Percentiles rank a stretch among this genome's conserved stretches.
Conservation (phyloP, 2,888 invertebrate genomes). For the Diogma glabrata region DNA sequence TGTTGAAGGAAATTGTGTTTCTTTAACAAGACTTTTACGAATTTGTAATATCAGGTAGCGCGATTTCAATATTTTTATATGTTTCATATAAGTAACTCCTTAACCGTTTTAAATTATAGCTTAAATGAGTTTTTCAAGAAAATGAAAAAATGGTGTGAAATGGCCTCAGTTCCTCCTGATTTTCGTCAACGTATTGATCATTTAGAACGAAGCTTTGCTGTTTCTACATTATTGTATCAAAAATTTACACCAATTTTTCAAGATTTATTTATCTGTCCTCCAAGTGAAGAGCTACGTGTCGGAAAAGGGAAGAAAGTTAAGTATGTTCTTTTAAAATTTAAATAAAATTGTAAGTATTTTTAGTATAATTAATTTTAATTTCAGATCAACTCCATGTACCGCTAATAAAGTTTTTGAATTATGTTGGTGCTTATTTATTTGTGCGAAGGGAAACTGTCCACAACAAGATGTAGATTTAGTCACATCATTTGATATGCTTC, state of each 20-base stretch:
- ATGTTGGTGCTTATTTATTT: conserved; percentile 87
- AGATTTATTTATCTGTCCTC: conserved; percentile 64
- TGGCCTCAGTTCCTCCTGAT: conserved; percentile 76
- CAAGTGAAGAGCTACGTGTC: conserved; percentile 27
- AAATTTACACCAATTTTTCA: conserved; percentile 82
- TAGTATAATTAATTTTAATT: conserved; percentile 19
- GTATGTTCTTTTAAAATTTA: conserved; percentile 21
- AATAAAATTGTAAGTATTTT: conserved; percentile 3
- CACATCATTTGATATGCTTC: conserved; percentile 81
- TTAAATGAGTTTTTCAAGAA: conserved; percentile 89
- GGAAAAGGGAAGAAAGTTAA: conserved; percentile 30
- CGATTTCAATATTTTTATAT: no score
- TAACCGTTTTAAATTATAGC: conserved; percentile 46
- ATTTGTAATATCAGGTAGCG: conserved; percentile 77
- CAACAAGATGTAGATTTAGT: conserved; percentile 86
- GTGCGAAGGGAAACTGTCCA: conserved; percentile 76
- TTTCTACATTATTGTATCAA: conserved; percentile 86
- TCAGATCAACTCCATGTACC: conserved; percentile 63
- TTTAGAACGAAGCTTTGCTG: conserved; percentile 82
- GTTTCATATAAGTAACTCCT: no score
- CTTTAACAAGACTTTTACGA: conserved; percentile 76
- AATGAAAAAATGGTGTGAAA: conserved; percentile 90
- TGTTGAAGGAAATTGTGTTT: conserved; percentile 83
- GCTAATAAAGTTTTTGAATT: conserved; percentile 80
- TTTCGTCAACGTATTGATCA: conserved; percentile 73